Conservation (phyloP, 2,888 invertebrate genomes). For the Artemia sinica region DNA sequence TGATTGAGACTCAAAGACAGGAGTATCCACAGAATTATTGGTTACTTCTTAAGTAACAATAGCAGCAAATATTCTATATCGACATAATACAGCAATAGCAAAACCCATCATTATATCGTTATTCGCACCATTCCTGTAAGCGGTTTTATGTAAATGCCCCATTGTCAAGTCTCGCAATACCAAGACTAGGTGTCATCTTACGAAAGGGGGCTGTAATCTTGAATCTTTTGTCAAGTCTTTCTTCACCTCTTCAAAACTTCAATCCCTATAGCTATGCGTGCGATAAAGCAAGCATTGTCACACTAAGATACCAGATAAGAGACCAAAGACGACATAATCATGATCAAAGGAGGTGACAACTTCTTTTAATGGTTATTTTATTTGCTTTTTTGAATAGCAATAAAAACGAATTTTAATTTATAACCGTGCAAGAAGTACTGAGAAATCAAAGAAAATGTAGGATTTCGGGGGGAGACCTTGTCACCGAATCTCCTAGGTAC, state of each 20-base stretch:
- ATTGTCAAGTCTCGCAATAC: conserved; percentile 13
- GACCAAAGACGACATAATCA: not conserved
- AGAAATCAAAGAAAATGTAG: too few species aligned
- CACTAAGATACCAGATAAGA: conserved; percentile 13
- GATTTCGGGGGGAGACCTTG: too few species aligned
- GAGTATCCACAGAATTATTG: not conserved
- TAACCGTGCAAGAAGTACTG: too few species aligned
- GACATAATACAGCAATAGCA: conserved; percentile 3
- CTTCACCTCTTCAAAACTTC: conserved; percentile 10
- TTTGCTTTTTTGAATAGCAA: too few species aligned
- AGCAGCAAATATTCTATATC: conserved; percentile 9
- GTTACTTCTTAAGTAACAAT: conserved; percentile 1
- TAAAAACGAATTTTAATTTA: too few species aligned
- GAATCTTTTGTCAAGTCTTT: conserved; percentile 10
- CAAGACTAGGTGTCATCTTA: conserved; percentile 13
- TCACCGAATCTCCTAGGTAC: too few species aligned
- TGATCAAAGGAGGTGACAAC: not conserved
- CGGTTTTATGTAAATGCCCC: conserved; percentile 11
- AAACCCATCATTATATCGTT: conserved; percentile 10
- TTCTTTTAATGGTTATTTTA: too few species aligned
- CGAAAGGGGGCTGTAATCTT: conserved; percentile 12
- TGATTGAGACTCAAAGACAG: too few species aligned
- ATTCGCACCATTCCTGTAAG: conserved; percentile 13
- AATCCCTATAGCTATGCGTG: conserved; percentile 14
- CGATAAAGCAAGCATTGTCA: conserved; percentile 14